Base-by-base conservation (phyloP, 2,888 invertebrate genomes). In the Mesorhabditis sp. region DNA sequence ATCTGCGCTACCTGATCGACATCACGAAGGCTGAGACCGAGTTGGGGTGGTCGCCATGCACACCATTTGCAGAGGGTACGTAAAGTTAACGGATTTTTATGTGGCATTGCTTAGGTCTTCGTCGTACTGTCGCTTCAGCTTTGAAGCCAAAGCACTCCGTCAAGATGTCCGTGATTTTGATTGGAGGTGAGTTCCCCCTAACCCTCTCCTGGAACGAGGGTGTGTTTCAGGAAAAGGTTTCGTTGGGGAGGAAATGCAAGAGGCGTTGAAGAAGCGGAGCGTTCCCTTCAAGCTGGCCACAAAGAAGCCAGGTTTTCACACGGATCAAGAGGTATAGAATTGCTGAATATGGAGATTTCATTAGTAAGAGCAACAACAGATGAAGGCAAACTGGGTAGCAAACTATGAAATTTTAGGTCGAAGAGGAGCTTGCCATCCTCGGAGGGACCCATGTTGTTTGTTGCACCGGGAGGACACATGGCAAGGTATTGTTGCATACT, bases 361-460 rank as follows among this genome's bases (percentile, higher is more conserved):
- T 50, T 10, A 50, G 13, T 50, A 50, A n/a, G n/a, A n/a, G n/a
- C n/a, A n/a, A n/a, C n/a, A n/a, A n/a, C n/a, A n/a, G n/a, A n/a
- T n/a, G n/a, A n/a, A n/a, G n/a, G n/a, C 7, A 50, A 50, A 50
- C 58, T 50, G 58, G 13, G 58, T 50, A 10, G 63, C 41, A 15
- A 63, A 13, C 6, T 10, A 15, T 63, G n/a, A 15, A 65, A 50
- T 70, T 78, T 28, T 44, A 82, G 82, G 79, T 83, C 0, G 76
- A 76, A 61, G 70, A 72, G 13, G 84, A 84, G 69, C 70, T 84
- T 43, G 73, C 75, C 13, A 67, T 70, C 3, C 65, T 84, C 42
- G 75, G 77, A 7, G 82, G 78, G 42, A 85, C 84, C 5, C 84
- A 84, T 67, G 82, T 85, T n/a, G 76, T 85, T n/a, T 83, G 80